Conservation (phyloP, 2,888 invertebrate species). For the Pristionchus mayeri region DNA sequence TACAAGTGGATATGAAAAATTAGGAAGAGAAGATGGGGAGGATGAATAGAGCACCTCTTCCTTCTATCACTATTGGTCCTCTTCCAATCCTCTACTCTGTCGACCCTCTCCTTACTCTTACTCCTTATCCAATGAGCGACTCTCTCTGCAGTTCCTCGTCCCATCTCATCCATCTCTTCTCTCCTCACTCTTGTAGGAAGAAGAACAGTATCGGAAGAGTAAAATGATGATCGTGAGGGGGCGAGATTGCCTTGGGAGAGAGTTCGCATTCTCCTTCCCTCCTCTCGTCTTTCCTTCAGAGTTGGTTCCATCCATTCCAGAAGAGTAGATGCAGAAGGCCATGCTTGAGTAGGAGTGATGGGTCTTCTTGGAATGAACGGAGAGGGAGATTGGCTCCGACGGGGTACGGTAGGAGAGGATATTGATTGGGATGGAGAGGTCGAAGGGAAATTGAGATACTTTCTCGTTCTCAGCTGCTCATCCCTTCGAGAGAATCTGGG, state of each 20-base stretch:
- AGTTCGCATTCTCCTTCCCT: neutral
- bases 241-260: constrained; percentile 6
- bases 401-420: constrained; percentile 33
- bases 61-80: constrained; percentile 42
- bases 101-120: constrained; percentile 17
- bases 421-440: constrained; percentile 21
- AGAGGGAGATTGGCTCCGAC: constrained; percentile 18
- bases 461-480: neutral
- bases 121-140: constrained; percentile 34
- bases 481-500: constrained; percentile 33
- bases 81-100: constrained; percentile 25
- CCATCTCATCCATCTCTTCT: constrained; percentile 3
- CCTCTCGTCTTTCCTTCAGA: neutral
- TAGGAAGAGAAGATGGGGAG: neutral
- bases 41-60: constrained; percentile 14
- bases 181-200: neutral
- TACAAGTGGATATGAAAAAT: neutral
- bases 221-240: constrained; percentile 16
- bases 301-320: constrained; percentile 33
- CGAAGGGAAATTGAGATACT: constrained; percentile 2
- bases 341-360: constrained; percentile 14
- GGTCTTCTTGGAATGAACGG: neutral
- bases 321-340: constrained; percentile 23
- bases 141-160: constrained; percentile 11
- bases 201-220: neutral